phyloP scores from a whole-genome alignment of 2,113 vertebrate species.

The Bostrychus sinensis region DNA sequence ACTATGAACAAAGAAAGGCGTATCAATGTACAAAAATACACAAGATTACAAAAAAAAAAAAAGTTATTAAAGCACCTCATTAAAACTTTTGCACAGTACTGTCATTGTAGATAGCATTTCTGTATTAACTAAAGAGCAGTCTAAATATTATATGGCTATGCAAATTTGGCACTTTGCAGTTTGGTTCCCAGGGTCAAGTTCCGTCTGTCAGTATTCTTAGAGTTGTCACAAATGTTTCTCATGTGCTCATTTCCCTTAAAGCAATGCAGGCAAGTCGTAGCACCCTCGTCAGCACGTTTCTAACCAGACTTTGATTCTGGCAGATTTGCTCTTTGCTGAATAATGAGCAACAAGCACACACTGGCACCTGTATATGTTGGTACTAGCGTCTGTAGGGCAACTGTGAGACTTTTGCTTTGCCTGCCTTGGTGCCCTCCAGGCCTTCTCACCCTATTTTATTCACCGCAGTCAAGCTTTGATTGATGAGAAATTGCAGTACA shows the following conservation, averaged over 20 bases:
- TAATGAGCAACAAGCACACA: slow-evolving; percentile 40
- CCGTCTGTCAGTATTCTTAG: slow-evolving; percentile 55
- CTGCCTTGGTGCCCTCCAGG: slow-evolving; percentile 28
- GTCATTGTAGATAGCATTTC: slow-evolving; percentile 14
- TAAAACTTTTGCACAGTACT: no score
- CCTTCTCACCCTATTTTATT: slow-evolving; percentile 21
- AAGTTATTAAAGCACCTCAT: no score
- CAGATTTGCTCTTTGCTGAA: slow-evolving; percentile 30
- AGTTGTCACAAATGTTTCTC: slow-evolving; percentile 48
- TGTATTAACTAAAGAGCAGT: slow-evolving; percentile 15
- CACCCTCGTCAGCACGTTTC: slow-evolving; percentile 37
- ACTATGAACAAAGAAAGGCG: no score
- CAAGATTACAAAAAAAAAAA: no score
- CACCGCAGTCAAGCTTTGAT: background rate
- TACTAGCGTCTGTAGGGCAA: slow-evolving; percentile 18
- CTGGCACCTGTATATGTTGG: slow-evolving; percentile 35
- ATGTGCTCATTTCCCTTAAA: slow-evolving; percentile 50
- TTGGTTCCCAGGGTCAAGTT: slow-evolving; percentile 72
- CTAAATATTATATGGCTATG: slow-evolving; percentile 37
- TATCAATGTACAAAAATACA: no score
- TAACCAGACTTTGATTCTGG: slow-evolving; percentile 32
- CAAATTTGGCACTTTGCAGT: slow-evolving; percentile 41
- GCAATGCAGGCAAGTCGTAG: slow-evolving; percentile 45
- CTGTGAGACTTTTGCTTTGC: slow-evolving; percentile 10
- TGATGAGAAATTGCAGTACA: background rate